phyloP scores from a whole-genome alignment of 1,140 invertebrate genomes.

The Wasmannia auropunctata region DNA sequence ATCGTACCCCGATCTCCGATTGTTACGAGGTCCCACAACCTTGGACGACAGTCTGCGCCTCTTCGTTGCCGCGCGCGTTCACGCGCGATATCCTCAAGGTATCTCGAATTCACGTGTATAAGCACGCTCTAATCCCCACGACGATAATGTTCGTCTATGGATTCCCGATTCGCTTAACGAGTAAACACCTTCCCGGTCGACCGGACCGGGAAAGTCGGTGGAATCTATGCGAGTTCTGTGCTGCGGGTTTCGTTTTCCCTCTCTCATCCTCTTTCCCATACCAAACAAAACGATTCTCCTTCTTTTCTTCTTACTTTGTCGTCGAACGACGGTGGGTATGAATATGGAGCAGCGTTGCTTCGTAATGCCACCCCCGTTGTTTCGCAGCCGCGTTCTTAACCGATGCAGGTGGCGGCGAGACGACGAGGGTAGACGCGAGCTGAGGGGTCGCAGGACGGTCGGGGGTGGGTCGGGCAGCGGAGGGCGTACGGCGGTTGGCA shows the following conservation, averaged over 20 bases:
- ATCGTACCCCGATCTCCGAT: conserved; percentile 52
- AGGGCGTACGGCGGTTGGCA: conserved; percentile 39
- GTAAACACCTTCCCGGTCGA: conserved; percentile 45
- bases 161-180: conserved; percentile 57
- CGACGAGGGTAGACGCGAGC: conserved; percentile 24
- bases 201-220: conserved; percentile 37
- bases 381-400: conserved; percentile 62
- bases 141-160: conserved; percentile 26
- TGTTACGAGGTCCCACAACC: conserved; percentile 9
- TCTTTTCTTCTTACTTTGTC: conserved; percentile 42
- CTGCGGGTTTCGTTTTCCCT: conserved; percentile 16
- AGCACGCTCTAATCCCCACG: conserved; percentile 59
- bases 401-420: conserved; percentile 50
- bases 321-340: conserved; percentile 75
- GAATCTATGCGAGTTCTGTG: conserved; percentile 21
- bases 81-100: conserved; percentile 19
- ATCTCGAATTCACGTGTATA: conserved; percentile 40
- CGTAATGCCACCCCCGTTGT: conserved; percentile 65
- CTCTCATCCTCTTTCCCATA: background rate
- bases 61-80: background rate
- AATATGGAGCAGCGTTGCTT: conserved; percentile 74
- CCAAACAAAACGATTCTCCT: conserved; percentile 28
- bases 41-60: background rate
- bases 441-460: background rate
- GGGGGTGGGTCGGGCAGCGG: background rate